Evolutionary conservation across 2,113 vertebrate genomes (phyloP), one percentile per base, ranked within the genome.

Genomic region (Poicephalus gulielmi): DNA sequence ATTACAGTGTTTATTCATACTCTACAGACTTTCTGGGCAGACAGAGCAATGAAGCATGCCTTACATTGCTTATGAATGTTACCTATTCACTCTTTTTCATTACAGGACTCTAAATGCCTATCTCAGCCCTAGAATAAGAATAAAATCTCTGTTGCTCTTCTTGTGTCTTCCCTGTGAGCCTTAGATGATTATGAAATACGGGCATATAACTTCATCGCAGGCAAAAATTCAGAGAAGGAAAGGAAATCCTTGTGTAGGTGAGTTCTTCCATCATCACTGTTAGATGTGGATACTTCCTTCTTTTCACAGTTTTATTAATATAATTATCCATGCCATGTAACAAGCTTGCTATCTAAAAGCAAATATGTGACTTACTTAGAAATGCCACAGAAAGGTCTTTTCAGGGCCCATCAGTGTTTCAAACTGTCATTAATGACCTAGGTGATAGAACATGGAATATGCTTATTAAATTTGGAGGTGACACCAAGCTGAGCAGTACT

Each of bases 391-490:
- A 67, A 62, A 90, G 39, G 27, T 31, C 53, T 92, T 74, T 71
- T 43, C 73, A 79, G 57, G 35, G 47, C 60, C 86, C 67, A 85
- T 95, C 89, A 73, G 82, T 86, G 77, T 94, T 96, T 95, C 80
- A n/a, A 57, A 47, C 28, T 55, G 83, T 50, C 92, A 86, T 82
- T 91, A 94, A 86, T 76, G 91, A 91, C 77, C 47, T 60, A 79
- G 35, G 30, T 91, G 83, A 92, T 17, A 84, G 83, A 83, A 95
- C 22, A 57, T 0, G 16, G 83, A 84, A 90, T 79, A 68, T 7
- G 1, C n/a, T 86, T 89, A 82, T 94, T 91, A 84, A 52, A 52
- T 91, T 68, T 95, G 83, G 86, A 95, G 86, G 81, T 91, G 73
- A 94, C 83, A 86, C 39, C 47, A 81, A 95, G 73, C 28, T 91